A percentile compares a stretch with the other conserved stretches of the same genome.
These are phyloP conservation scores for Phortica magna DNA, from an alignment of 2,888 invertebrate genomes.

Conservation along the genomic window DNA sequence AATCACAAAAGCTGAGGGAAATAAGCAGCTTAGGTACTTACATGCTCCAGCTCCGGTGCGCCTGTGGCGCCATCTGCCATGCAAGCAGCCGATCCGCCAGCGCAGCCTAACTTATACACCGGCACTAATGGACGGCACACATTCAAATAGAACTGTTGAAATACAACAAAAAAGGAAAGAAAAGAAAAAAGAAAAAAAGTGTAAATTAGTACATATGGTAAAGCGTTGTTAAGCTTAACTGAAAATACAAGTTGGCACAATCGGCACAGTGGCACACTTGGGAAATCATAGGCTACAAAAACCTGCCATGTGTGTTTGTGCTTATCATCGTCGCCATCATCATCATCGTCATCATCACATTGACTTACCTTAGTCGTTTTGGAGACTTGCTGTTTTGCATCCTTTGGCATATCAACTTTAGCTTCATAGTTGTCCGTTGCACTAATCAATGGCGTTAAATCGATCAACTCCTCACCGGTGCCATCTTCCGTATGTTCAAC, in stretches of 20 bases:
- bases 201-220: constrained; percentile 5
- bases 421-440: constrained; percentile 76
- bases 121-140: constrained; percentile 78
- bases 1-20: constrained; percentile 6
- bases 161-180: constrained; percentile 17
- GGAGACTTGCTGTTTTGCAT: constrained; percentile 63
- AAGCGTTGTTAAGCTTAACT: too few relatives aligned
- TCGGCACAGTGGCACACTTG: constrained; percentile 5
- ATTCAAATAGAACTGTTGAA: constrained; percentile 74
- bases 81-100: constrained; percentile 76
- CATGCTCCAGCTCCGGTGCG: constrained; percentile 75
- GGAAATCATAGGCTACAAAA: constrained; percentile 55
- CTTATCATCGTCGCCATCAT: neutral
- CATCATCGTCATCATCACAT: constrained; percentile 17
- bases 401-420: constrained; percentile 65
- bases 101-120: constrained; percentile 76
- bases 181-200: neutral
- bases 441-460: constrained; percentile 77
- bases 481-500: constrained; percentile 64
- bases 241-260: neutral
- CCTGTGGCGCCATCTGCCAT: constrained; percentile 69
- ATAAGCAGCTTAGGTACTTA: constrained; percentile 57
- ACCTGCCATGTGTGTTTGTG: neutral
- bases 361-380: constrained; percentile 72
- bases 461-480: constrained; percentile 65